Evolutionary conservation across 2,113 vertebrate species (phyloP).

Genomic region (Pristiophorus japonicus): DNA sequence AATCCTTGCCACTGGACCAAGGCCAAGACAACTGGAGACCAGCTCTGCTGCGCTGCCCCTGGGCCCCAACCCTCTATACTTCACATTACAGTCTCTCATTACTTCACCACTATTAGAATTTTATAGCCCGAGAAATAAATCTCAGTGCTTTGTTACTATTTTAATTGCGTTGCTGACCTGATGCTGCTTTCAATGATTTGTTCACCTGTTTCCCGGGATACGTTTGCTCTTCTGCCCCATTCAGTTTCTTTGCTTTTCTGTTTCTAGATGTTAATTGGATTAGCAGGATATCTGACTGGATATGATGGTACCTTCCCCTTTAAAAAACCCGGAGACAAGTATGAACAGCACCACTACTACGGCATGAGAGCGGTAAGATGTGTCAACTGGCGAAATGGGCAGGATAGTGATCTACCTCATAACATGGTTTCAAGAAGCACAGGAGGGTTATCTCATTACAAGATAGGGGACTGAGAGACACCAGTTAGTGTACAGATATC

Average conservation of each 20-base stretch:
- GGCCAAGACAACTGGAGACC: too few species aligned
- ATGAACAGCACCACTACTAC: constrained; percentile 81
- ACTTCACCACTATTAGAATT: neutral
- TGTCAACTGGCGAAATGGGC: too few species aligned
- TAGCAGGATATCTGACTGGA: constrained; percentile 86
- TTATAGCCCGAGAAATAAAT: neutral
- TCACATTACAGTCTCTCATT: too few species aligned
- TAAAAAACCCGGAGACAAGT: constrained; percentile 87
- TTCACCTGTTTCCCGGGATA: too few species aligned
- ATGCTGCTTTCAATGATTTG: too few species aligned
- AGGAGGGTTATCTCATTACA: too few species aligned
- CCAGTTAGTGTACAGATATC: neutral
- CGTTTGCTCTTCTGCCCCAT: constrained; percentile 19
- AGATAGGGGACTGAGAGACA: too few species aligned
- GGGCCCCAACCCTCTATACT: too few species aligned
- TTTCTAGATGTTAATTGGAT: constrained; percentile 88
- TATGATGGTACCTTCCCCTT: constrained; percentile 93
- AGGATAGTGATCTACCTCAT: neutral
- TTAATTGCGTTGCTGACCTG: neutral
- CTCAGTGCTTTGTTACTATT: neutral
- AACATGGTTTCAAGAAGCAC: neutral
- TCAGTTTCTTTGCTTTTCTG: constrained; percentile 38
- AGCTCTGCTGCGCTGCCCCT: too few species aligned
- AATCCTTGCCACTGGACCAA: too few species aligned
- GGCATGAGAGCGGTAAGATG: constrained; percentile 91